Evolutionary conservation across 92 coral and sea anemone species (phyloP).

Genomic region (Palythoa grandiflora): DNA sequence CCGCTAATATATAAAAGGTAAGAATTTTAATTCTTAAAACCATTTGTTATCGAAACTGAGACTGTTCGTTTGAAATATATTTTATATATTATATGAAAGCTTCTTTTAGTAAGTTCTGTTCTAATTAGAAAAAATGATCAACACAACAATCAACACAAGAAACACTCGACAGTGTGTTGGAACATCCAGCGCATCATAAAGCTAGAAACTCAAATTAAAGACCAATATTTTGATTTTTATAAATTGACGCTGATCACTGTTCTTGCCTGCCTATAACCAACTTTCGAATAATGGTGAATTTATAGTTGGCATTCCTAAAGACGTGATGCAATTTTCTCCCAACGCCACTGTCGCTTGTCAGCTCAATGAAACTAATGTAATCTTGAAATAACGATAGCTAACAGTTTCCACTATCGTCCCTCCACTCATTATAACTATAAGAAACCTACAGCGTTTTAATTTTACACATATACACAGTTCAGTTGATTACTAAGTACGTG

Average conservation of each 20-base stretch:
- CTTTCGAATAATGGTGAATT: background rate
- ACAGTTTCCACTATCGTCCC: slow-evolving; percentile 1
- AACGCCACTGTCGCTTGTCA: background rate
- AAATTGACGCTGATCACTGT: background rate
- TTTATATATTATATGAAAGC: no score
- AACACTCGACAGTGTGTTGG: no score
- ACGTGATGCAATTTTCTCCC: background rate
- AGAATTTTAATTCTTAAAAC: no score
- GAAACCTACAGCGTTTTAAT: background rate
- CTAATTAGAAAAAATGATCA: no score
- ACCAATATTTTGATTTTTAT: slow-evolving; percentile 1
- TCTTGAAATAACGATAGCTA: background rate
- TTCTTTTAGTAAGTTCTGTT: no score
- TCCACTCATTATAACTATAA: background rate
- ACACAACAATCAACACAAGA: no score
- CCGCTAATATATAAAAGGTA: no score
- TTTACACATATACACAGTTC: slow-evolving; percentile 3
- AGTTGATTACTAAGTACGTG: background rate
- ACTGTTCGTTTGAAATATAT: no score
- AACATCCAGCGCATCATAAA: no score
- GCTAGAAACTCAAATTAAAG: background rate
- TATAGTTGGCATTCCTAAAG: background rate
- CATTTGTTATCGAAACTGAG: no score
- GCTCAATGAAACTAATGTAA: background rate
- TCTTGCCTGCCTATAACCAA: background rate